Evolutionary conservation across 2,888 invertebrate genomes (phyloP), one percentile per base, ranked within the genome.

Genomic region (Resseliella maxima): DNA sequence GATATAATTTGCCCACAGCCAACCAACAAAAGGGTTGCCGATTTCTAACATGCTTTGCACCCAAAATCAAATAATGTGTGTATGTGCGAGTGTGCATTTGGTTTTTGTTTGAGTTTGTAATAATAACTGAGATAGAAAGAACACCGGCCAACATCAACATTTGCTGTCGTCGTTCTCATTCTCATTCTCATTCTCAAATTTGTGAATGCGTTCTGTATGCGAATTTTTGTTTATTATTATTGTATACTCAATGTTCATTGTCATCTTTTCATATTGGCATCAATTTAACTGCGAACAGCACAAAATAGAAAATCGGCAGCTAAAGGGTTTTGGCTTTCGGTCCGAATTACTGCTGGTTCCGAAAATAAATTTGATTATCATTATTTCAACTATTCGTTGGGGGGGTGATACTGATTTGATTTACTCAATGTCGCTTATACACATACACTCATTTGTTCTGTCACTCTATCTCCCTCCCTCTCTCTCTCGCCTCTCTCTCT

Each of bases 291-390:
- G 59, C 59, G 59, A 59, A 15, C n/a, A 59, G 6, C 24, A 3
- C 50, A 59, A n/a, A n/a, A 24, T 27, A 10, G 21, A 5, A 24
- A 2, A 59, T 24, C 12, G 12, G 27, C 27, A n/a, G 24, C 27
- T 59, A 72, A 72, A 15, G 72, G 72, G 2, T 72, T 8, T 31
- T 18, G 18, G 12, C 15, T 15, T 15, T 8, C 6, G 15, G 72
- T 72, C 72, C 72, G 18, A 72, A 31, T 85, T 85, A 18, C 45
- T 27, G 41, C 85, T 27, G 46, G 41, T n/a, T 83, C 24, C 24
- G 46, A 6, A 85, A 85, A 85, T 85, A 85, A 45, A 85, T 85
- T 85, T 45, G 85, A 85, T 85, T 85, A 85, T 85, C 85, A 85
- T 85, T 85, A 85, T 46, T 85, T 83, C 38, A 38, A 38, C 83